Evolutionary conservation across 2,113 vertebrate genomes (phyloP).

Genomic region (Sporophila hypoxantha): DNA sequence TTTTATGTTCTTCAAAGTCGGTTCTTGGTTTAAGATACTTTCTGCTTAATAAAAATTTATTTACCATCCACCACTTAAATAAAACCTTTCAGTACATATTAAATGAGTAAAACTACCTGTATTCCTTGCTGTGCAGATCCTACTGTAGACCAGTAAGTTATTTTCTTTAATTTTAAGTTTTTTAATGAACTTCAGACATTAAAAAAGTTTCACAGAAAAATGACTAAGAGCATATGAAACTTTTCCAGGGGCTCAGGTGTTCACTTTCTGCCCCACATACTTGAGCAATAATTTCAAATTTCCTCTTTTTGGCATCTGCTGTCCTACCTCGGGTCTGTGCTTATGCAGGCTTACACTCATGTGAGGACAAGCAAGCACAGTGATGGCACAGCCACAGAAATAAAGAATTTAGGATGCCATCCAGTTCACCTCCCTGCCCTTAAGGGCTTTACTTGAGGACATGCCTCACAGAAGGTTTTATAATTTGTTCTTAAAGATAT

Average conservation of each 20-base stretch:
- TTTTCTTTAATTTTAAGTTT: neutral
- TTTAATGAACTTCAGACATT: neutral
- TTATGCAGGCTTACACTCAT: neutral
- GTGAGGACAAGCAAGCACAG: neutral
- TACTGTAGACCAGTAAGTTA: neutral
- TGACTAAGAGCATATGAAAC: neutral
- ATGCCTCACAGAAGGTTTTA: neutral
- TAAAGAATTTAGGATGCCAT: neutral
- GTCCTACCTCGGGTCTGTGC: neutral
- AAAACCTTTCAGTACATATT: neutral
- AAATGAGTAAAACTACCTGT: neutral
- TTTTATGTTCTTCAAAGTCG: neutral
- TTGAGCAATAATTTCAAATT: neutral
- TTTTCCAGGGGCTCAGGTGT: neutral
- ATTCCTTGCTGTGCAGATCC: neutral
- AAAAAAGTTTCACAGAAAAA: neutral
- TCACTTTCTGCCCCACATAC: accelerated
- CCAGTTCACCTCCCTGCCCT: neutral
- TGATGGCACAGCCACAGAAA: neutral
- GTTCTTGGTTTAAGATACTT: neutral
- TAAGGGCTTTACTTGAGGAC: neutral
- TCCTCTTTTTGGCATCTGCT: neutral
- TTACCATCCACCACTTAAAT: neutral
- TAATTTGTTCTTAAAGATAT: neutral
- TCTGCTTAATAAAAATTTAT: neutral